Base-by-base conservation (phyloP, 2,113 vertebrate genomes). In the Rhipidura dahli region DNA sequence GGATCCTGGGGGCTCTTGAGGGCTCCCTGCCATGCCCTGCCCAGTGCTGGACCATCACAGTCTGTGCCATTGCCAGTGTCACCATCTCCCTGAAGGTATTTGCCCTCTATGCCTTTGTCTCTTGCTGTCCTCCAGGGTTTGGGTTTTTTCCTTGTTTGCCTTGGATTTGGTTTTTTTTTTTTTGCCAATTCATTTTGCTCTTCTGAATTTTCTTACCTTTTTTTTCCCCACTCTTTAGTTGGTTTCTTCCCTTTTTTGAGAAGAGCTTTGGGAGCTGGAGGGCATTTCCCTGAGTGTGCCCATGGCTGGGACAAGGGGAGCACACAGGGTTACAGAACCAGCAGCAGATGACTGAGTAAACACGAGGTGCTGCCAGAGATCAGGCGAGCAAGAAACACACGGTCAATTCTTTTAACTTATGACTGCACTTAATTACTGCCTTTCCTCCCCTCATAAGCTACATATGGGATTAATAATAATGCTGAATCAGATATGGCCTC, bases 401-500 rank as follows among this genome's bases (percentile, higher is more conserved):
- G 0, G 47, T 64, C 87, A 53, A 49, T 71, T 89, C 96, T 93
- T 93, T 89, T 66, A 92, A 93, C 83, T 97, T 80, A 75, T 39
- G 61, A 54, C 61, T 83, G 91, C 89, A 59, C 11, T 42, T 95
- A 93, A 95, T 87, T 94, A 92, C 14, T 87, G 96, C 86, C 85
- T 89, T 70, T 93, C 95, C 94, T 95, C 91, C 83, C 42, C 85
- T 88, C 93, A 6, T 77, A 71, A 94, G 65, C 86, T 94, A 37
- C 97, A 97, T 83, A 71, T 97, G 97, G 97, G 90, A 95, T 97
- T 96, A 86, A 97, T 87, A 91, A 95, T 37, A 37, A 56, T 71
- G 80, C 89, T 95, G 61, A 80, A 91, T 94, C 96, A 88, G 94
- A 65, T 79, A 28, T 4, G 78, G 56, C 50, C 51, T 80, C 68